Conservation (phyloP, 1,140 invertebrate genomes). For the Lepidurus packardi region DNA sequence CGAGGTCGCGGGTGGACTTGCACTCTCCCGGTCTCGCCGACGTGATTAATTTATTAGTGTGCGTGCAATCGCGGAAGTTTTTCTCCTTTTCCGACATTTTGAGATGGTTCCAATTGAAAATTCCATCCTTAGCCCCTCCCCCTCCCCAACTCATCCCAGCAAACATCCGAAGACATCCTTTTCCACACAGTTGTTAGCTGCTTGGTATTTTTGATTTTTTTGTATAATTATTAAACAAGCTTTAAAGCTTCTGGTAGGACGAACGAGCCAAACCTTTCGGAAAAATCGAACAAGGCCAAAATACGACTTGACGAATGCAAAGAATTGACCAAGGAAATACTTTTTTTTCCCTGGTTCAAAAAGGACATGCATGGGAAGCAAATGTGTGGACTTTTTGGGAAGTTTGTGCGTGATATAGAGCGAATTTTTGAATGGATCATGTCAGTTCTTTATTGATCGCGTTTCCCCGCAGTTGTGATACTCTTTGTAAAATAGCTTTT, state of each 20-base stretch:
- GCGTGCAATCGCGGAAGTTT: background rate
- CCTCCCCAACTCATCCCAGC: constrained; percentile 3
- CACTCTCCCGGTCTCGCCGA: background rate
- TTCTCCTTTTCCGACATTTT: constrained; percentile 9
- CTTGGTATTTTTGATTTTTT: too few relatives aligned
- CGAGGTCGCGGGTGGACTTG: background rate
- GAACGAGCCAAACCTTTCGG: background rate
- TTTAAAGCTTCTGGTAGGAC: background rate
- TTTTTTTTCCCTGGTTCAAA: background rate
- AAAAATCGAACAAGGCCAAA: background rate
- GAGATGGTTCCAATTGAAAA: constrained; percentile 11
- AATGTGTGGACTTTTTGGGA: background rate
- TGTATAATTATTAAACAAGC: too few relatives aligned
- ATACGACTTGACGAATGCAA: background rate
- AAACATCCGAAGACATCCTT: background rate
- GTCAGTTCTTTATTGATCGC: background rate
- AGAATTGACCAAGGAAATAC: background rate
- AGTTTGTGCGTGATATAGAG: background rate
- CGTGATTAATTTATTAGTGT: constrained; percentile 12
- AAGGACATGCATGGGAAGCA: too few relatives aligned
- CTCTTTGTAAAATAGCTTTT: constrained; percentile 6
- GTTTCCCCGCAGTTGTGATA: constrained; percentile 7
- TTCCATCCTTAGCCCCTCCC: background rate
- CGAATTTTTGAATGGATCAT: background rate
- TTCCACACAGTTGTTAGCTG: background rate